These are phyloP conservation scores for Onchidella celtica DNA, from an alignment of 2,888 invertebrate species.

Conservation along the genomic window DNA sequence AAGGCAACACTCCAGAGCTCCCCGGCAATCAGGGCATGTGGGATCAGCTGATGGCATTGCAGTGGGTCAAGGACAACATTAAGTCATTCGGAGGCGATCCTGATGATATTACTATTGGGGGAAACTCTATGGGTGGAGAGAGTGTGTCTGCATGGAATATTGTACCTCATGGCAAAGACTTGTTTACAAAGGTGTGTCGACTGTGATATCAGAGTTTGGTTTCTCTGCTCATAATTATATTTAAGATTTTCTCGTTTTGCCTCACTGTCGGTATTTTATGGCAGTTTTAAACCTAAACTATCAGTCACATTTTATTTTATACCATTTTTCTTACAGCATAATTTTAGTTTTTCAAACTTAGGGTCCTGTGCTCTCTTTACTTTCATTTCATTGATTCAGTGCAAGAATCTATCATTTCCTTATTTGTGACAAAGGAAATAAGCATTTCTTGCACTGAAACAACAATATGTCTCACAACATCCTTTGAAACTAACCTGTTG, in stretches of 20 bases:
- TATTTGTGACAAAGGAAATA: too few species aligned
- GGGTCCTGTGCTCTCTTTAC: too few species aligned
- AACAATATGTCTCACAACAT: too few species aligned
- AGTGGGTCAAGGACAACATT: conserved; percentile 44
- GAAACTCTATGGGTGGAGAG: conserved; percentile 45
- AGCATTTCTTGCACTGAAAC: too few species aligned
- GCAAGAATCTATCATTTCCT: too few species aligned
- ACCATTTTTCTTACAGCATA: too few species aligned
- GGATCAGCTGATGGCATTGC: conserved; percentile 43
- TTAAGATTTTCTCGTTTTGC: background rate
- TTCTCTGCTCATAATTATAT: too few species aligned
- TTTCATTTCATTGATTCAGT: too few species aligned
- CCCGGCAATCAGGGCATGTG: conserved; percentile 36
- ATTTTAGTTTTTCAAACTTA: too few species aligned
- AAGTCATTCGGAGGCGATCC: conserved; percentile 37
- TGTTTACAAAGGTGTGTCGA: conserved; percentile 40
- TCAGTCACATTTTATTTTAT: too few species aligned
- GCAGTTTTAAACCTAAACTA: background rate
- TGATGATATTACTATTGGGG: conserved; percentile 42
- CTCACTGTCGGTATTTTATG: background rate
- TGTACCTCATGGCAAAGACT: conserved; percentile 18
- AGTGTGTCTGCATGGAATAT: conserved; percentile 41
- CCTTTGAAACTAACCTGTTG: too few species aligned
- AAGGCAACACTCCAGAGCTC: conserved; percentile 31
- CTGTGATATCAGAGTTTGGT: too few species aligned